Conservation (phyloP, 2,888 invertebrate genomes). For the Nephrotoma appendiculata region DNA sequence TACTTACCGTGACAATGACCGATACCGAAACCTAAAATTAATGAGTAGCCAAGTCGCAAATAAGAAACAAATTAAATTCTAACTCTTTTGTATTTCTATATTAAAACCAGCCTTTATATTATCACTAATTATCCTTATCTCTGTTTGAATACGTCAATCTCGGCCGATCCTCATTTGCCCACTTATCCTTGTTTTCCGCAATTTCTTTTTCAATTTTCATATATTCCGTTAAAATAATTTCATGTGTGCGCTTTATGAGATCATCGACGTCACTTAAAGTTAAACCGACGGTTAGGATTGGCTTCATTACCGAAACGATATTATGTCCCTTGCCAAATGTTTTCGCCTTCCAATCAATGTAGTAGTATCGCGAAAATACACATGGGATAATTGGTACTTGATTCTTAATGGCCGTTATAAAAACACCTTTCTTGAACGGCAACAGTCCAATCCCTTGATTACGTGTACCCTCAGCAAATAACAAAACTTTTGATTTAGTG, state of each 20-base stretch:
- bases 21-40: neutral
- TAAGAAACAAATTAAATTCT: neutral
- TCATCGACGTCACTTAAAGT: neutral
- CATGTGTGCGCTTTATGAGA: neutral
- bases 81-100: neutral
- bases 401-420: conserved; percentile 70
- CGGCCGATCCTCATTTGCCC: neutral
- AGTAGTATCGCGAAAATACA: conserved; percentile 43
- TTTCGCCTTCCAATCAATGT: neutral
- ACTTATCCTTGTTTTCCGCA: neutral
- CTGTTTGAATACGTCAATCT: neutral
- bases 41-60: neutral
- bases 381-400: conserved; percentile 71
- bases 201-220: neutral
- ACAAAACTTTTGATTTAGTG: conserved; percentile 39
- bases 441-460: conserved; percentile 49
- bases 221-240: neutral
- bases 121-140: neutral
- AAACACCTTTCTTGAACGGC: conserved; percentile 85
- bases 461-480: conserved; percentile 82
- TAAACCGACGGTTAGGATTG: neutral
- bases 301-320: neutral
- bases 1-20: neutral
- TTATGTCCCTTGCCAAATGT: neutral
- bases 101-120: neutral